These are phyloP conservation scores for Danio albolineatus DNA, from an alignment of 2,797 vertebrate species.

Conservation along the genomic window DNA sequence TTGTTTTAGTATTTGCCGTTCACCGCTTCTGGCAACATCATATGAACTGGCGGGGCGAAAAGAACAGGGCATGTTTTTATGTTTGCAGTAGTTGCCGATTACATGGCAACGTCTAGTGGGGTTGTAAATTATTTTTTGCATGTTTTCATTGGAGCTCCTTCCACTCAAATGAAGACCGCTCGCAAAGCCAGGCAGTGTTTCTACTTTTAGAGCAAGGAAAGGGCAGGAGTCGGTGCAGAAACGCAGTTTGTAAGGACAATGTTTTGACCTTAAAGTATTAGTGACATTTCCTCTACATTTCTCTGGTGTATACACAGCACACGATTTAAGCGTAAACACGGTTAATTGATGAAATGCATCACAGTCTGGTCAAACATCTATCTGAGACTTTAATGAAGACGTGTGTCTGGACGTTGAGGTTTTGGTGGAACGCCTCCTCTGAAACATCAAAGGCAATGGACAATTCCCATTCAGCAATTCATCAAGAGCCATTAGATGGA, in stretches of 20 bases:
- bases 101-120: slow-evolving; percentile 66
- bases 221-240: background rate
- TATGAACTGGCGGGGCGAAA: slow-evolving; percentile 1
- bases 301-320: slow-evolving; percentile 5
- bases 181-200: slow-evolving; percentile 29
- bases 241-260: slow-evolving; percentile 26
- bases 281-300: slow-evolving; percentile 18
- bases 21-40: slow-evolving; percentile 33
- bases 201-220: slow-evolving; percentile 48
- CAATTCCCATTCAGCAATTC: slow-evolving; percentile 46
- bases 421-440: slow-evolving; percentile 47
- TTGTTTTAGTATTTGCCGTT: slow-evolving; percentile 26
- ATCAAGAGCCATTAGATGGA: slow-evolving; percentile 58
- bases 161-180: slow-evolving; percentile 55
- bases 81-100: slow-evolving; percentile 61
- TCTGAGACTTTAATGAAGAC: slow-evolving; percentile 44
- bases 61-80: slow-evolving; percentile 40
- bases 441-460: slow-evolving; percentile 47
- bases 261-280: slow-evolving; percentile 20
- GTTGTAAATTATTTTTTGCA: slow-evolving; percentile 64
- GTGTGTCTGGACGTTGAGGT: slow-evolving; percentile 44
- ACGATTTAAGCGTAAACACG: slow-evolving; percentile 22
- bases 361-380: no score
- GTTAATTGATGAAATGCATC: slow-evolving; percentile 2
- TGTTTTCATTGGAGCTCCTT: slow-evolving; percentile 62